Conservation (phyloP, 2,113 vertebrate genomes). For the Numida meleagris region DNA sequence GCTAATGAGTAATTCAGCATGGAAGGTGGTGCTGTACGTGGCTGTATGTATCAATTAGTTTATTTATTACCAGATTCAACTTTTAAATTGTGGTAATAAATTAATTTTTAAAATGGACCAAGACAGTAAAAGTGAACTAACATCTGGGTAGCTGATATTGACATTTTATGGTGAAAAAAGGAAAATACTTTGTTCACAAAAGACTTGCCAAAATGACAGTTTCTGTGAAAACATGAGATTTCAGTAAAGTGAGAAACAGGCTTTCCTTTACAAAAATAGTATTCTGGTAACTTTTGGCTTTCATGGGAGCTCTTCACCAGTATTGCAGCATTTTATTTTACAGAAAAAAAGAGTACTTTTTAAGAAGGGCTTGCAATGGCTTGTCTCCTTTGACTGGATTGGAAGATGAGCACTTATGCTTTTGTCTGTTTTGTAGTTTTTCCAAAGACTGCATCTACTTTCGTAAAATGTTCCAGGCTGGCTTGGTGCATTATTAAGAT, state of each 20-base stretch:
- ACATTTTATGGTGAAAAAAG: slow-evolving; percentile 14
- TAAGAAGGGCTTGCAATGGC: background rate
- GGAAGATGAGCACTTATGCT: background rate
- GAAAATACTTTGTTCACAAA: background rate
- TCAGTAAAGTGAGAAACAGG: background rate
- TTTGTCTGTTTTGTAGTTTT: slow-evolving; percentile 14
- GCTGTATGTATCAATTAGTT: background rate
- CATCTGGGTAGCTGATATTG: background rate
- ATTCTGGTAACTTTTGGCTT: background rate
- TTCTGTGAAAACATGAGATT: slow-evolving; percentile 24
- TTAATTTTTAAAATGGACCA: background rate
- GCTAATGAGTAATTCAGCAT: background rate
- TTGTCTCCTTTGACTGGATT: background rate
- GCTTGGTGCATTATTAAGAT: background rate
- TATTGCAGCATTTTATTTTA: background rate
- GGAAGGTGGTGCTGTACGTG: background rate
- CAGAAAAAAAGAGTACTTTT: background rate
- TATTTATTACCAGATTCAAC: background rate
- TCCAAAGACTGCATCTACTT: background rate
- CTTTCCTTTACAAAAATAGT: slow-evolving; percentile 28
- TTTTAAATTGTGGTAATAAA: background rate
- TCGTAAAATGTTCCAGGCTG: background rate
- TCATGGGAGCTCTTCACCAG: background rate
- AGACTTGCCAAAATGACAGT: background rate
- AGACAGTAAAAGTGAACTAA: slow-evolving; percentile 14